Evolutionary conservation across 2,888 invertebrate genomes (phyloP), one percentile per base, ranked within the genome.

Genomic region (Cataglyphis livida): DNA sequence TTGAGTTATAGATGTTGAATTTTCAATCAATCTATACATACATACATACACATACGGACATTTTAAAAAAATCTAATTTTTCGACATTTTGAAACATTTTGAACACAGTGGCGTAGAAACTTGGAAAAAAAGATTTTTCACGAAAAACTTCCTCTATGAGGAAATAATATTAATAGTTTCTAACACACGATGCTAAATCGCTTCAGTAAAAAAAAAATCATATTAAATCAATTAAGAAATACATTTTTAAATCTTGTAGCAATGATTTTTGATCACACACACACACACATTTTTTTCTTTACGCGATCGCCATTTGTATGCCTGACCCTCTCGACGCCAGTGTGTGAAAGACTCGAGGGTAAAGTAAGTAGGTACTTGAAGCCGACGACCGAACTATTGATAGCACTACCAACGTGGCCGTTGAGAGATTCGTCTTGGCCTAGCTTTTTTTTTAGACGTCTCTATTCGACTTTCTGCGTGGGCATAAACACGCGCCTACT

Each of bases 381-480:
- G 87, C 74, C 82, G 82, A 61, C 86, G 84, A 85, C 85, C 83
- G 84, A 90, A 91, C 90, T 90, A 90, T 91, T 91, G 90, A 91
- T 91, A 91, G 90, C 89, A 83, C 85, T 84, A 85, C 85, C 90
- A 87, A 87, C 89, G 83, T 85, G 90, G 89, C 85, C 89, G 90
- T 90, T 91, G 87, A 89, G 85, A 88, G 84, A 89, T 91, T 91
- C 87, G 91, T 87, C 84, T 88, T 81, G 86, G 82, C 65, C 82
- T 73, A 66, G 81, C 82, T 59, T 87, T 81, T 84, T 84, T 84
- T 65, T 82, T 59, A 71, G 66, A 79, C 71, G 62, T 12, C 61
- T 75, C 73, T 68, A 66, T 75, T 66, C 38, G 65, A 51, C 85
- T 59, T 51, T 28, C 25, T 21, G n/a, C 38, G 54, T 68, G 68